phyloP scores from a whole-genome alignment of 1,140 invertebrate species.

The Cyphomyrmex costatus region DNA sequence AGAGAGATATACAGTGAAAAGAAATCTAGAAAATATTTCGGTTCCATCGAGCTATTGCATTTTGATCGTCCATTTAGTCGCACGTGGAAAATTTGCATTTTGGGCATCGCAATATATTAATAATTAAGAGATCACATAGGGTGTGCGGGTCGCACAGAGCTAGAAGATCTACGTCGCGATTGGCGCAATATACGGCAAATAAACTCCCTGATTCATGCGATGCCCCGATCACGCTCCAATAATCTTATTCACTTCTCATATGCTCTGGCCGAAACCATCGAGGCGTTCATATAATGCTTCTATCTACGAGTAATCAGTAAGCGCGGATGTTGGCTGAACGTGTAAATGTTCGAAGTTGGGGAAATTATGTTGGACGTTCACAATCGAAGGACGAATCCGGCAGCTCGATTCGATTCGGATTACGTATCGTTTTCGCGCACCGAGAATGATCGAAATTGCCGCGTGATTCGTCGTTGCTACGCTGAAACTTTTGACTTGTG shows the following conservation, averaged over 20 bases:
- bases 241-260: slow-evolving; percentile 69
- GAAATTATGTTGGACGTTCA: slow-evolving; percentile 42
- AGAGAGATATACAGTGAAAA: slow-evolving; percentile 9
- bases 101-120: neutral
- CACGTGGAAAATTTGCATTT: slow-evolving; percentile 27
- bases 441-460: slow-evolving; percentile 34
- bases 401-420: slow-evolving; percentile 13
- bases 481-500: slow-evolving; percentile 51
- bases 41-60: neutral
- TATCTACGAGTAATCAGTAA: slow-evolving; percentile 22
- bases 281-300: neutral
- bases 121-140: neutral
- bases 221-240: slow-evolving; percentile 48
- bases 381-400: slow-evolving; percentile 23
- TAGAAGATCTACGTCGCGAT: neutral
- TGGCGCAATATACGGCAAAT: neutral
- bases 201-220: slow-evolving; percentile 12
- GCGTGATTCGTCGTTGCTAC: neutral
- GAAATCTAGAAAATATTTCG: slow-evolving; percentile 36
- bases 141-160: neutral
- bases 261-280: neutral
- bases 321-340: neutral
- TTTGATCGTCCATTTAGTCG: neutral
- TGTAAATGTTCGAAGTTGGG: slow-evolving; percentile 15
- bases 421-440: slow-evolving; percentile 15